Evolutionary conservation across 2,797 vertebrate genomes (phyloP), one percentile per base, ranked within the genome.

Genomic region (Epinephelus malabaricus): DNA sequence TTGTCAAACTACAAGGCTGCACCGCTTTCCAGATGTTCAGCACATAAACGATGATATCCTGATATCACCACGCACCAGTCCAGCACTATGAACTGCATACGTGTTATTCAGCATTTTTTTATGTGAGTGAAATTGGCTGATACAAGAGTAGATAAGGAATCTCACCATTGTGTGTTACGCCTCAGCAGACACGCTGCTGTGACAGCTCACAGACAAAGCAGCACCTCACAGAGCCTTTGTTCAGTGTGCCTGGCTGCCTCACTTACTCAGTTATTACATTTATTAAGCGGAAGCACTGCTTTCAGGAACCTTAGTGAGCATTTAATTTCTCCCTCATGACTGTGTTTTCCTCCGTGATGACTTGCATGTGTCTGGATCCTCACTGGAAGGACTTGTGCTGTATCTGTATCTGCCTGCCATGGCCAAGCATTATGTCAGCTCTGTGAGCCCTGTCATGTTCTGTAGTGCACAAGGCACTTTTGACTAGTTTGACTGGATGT

Each of bases 271-370:
- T 91, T 92, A 89, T 91, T 88, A 67, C 75, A 84, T 91, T 93
- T 89, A 87, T 93, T 88, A 82, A 84, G 80, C 55, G 78, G 86
- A 90, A 89, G 86, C 81, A 38, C 54, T 53, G 76, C 84, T 78
- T 87, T 87, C 81, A 78, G 86, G 73, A 85, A 76, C 78, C 84
- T 85, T 67, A 45, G 76, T 38, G 76, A 78, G 85, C 60, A 12
- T 79, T 82, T 91, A 86, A 93, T 92, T 91, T 84, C 69, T 81
- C 73, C 86, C 86, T 77, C 88, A 90, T 94, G 94, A 94, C 87
- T 85, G 65, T 86, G 84, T 86, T 91, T 92, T 83, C 56, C 78
- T 84, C 54, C 15, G 46, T 86, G 88, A 91, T 88, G 84, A 89
- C 65, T 84, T 80, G 76, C 84, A 84, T 84, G 86, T 88, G 84